A percentile compares a stretch with the other conserved stretches of the same genome.
These are phyloP conservation scores for Myocastor coypus DNA, from an alignment of 2,113 vertebrate genomes.

Conservation along the genomic window DNA sequence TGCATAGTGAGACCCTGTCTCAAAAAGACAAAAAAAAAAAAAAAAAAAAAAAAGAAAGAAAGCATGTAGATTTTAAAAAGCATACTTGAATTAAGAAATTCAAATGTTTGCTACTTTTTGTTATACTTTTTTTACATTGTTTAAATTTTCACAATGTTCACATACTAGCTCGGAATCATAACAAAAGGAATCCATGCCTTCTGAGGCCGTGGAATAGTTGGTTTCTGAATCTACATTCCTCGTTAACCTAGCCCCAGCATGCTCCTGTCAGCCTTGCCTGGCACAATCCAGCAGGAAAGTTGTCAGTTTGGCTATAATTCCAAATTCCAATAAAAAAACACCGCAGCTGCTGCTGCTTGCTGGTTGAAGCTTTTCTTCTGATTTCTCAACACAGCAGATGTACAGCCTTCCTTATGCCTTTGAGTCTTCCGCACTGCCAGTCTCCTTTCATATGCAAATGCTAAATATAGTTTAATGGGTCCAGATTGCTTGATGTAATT, in stretches of 20 bases:
- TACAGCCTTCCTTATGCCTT: background rate
- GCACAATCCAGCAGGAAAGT: background rate
- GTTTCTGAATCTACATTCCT: background rate
- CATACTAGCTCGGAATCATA: background rate
- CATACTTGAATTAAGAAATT: background rate
- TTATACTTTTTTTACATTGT: background rate
- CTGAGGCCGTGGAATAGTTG: background rate
- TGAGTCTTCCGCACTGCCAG: background rate
- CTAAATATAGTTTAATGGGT: slow-evolving; percentile 9
- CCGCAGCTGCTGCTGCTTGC: slow-evolving; percentile 32
- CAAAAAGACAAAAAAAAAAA: too few relatives aligned
- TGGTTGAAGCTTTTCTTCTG: slow-evolving; percentile 17
- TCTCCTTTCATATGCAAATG: slow-evolving; percentile 32
- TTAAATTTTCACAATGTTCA: background rate
- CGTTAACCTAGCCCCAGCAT: fast-evolving
- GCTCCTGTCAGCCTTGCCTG: background rate
- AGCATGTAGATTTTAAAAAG: background rate
- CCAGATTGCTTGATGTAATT: background rate
- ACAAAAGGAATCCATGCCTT: background rate
- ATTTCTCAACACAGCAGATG: slow-evolving; percentile 49
- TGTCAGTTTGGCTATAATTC: slow-evolving; percentile 42
- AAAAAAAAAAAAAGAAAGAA: too few relatives aligned
- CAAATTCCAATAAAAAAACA: slow-evolving; percentile 60
- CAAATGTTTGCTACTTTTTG: background rate
- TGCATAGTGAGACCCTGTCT: too few relatives aligned